Evolutionary conservation across 1,140 invertebrate species (phyloP), one percentile per base, ranked within the genome.

Genomic region (Bombus pascuorum): DNA sequence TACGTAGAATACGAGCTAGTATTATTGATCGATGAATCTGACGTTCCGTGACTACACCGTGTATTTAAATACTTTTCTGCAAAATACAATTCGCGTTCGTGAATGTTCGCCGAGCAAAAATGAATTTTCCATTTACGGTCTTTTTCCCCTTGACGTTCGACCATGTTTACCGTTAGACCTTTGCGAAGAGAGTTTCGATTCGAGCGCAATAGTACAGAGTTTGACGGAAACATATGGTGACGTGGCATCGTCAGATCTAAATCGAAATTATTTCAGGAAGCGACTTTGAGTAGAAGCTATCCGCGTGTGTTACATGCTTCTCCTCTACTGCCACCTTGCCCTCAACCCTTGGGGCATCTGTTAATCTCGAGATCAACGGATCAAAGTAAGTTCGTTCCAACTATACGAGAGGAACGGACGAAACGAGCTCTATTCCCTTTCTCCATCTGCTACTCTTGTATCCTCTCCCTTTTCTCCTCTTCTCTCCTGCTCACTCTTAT

Each of bases 301-400:
- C n/a, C 74, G 13, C 34, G 34, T 34, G 34, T 34, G 39, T 70
- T 37, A 62, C 62, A 2, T 28, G n/a, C 62, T 37, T 53, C 28
- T 28, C 18, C 42, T 18, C 57, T 32, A 65, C 59, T n/a, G 70
- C 32, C 68, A 72, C 34, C 57, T 62, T 57, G 42, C 70, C 70
- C 53, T 85, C 83, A 32, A 81, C 42, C 83, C 70, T 73, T 28
- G 25, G 77, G 83, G 39, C 78, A 87, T 87, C 74, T 32, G 85
- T 89, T 90, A 86, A 89, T 90, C 88, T 87, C 32, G 81, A 90
- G 85, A 90, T 90, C 86, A 88, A 47, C 68, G 89, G 76, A 90
- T 90, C 81, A 83, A 90, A 90, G 83, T 86, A 87, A 87, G 75
- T 90, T 87, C 70, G 79, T 85, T 83, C 76, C 47, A 62, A 83